Percentiles rank a stretch among this genome's conserved stretches.
Evolutionary conservation across 2,888 invertebrate species (phyloP).

Genomic region (Asteroscopus sphinx): DNA sequence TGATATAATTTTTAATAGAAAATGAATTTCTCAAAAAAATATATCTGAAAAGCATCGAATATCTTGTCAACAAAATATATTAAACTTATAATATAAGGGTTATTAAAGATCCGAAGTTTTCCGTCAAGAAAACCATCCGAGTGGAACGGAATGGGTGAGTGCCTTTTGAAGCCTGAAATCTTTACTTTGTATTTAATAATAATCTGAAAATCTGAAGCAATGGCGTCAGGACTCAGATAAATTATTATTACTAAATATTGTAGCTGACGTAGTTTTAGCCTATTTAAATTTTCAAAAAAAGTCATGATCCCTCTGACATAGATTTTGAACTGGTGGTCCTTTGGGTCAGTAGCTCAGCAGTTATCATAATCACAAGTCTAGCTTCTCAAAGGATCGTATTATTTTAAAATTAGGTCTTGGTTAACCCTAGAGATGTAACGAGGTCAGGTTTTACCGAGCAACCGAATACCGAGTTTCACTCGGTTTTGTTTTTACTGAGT

Average conservation of each 20-base stretch:
- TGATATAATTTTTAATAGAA: too few relatives aligned
- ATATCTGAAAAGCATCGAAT: too few relatives aligned
- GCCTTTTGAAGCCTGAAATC: slow-evolving; percentile 28
- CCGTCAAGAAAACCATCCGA: slow-evolving; percentile 20
- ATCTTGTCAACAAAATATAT: slow-evolving; percentile 20
- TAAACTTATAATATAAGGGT: slow-evolving; percentile 30
- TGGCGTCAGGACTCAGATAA: slow-evolving; percentile 9
- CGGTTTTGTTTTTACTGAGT: too few relatives aligned
- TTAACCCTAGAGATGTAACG: too few relatives aligned
- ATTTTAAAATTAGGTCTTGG: too few relatives aligned
- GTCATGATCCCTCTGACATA: not conserved
- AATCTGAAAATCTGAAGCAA: slow-evolving; percentile 27
- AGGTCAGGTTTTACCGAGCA: too few relatives aligned
- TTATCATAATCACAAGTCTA: too few relatives aligned
- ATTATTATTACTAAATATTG: slow-evolving; percentile 15
- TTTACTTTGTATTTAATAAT: slow-evolving; percentile 26
- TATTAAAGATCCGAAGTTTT: slow-evolving; percentile 27
- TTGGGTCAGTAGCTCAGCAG: too few relatives aligned
- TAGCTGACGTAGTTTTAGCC: not conserved
- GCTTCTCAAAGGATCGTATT: too few relatives aligned
- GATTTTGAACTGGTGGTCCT: too few relatives aligned
- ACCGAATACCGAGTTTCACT: too few relatives aligned
- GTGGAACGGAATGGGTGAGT: slow-evolving; percentile 25
- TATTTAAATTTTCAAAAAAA: too few relatives aligned
- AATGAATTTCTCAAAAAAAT: slow-evolving; percentile 2